These are phyloP conservation scores for Lordiphosa fenestrarum DNA, from an alignment of 2,888 invertebrate genomes.

Conservation along the genomic window DNA sequence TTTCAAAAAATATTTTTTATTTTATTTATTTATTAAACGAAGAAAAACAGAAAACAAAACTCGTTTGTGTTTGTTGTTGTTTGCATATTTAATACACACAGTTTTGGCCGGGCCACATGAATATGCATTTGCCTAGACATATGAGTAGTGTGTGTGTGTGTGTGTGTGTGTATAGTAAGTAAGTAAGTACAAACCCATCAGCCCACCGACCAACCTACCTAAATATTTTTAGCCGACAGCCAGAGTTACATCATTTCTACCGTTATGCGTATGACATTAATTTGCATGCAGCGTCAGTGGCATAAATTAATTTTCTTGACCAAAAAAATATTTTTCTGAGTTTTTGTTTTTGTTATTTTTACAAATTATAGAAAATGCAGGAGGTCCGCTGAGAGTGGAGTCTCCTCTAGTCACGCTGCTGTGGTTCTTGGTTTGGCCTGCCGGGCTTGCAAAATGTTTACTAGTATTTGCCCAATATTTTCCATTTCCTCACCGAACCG, in stretches of 20 bases:
- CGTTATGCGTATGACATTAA: slow-evolving; percentile 72
- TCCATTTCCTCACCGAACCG: slow-evolving; percentile 69
- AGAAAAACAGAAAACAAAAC: slow-evolving; percentile 50
- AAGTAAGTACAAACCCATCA: slow-evolving; percentile 7
- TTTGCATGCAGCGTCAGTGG: slow-evolving; percentile 51
- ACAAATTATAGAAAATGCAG: too few species aligned
- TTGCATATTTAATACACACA: slow-evolving; percentile 42
- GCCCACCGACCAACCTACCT: slow-evolving; percentile 29
- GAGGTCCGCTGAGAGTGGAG: neutral
- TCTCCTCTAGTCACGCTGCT: slow-evolving; percentile 52
- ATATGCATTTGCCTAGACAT: slow-evolving; percentile 25
- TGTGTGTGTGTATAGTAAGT: slow-evolving; percentile 1
- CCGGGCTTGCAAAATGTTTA: slow-evolving; percentile 59
- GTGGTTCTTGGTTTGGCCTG: slow-evolving; percentile 53
- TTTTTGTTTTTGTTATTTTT: neutral
- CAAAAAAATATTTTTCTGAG: slow-evolving; percentile 1
- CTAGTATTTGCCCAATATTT: slow-evolving; percentile 68
- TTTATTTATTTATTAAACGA: slow-evolving; percentile 62
- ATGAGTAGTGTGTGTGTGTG: neutral
- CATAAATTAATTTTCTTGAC: slow-evolving; percentile 56
- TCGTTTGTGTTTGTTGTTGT: slow-evolving; percentile 50
- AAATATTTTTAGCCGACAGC: slow-evolving; percentile 15
- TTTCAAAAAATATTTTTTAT: slow-evolving; percentile 52
- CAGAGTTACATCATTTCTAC: slow-evolving; percentile 60
- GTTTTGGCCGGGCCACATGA: slow-evolving; percentile 31